Percentiles rank a stretch among this genome's conserved stretches.
Conservation (phyloP, 1,140 invertebrate species). For the Drosophila pandora region DNA sequence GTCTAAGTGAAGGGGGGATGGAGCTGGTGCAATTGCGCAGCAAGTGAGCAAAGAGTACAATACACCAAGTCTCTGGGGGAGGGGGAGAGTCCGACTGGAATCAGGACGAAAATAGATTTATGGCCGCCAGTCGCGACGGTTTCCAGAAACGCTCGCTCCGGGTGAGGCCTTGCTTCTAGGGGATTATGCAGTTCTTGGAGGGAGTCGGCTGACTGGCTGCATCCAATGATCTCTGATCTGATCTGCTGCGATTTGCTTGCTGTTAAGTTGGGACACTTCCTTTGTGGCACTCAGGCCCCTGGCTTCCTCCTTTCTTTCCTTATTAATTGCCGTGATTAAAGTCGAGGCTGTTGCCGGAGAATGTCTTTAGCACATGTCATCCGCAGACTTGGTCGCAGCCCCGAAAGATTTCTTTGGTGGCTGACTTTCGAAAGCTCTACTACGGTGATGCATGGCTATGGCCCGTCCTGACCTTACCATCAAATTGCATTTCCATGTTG, state of each 20-base stretch:
- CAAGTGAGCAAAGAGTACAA: conserved; percentile 50
- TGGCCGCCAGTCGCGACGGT: conserved; percentile 63
- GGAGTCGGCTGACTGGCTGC: conserved; percentile 4
- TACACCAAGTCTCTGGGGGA: background rate
- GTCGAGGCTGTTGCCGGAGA: conserved; percentile 40
- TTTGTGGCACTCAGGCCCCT: conserved; percentile 38
- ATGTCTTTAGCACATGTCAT: conserved; percentile 77
- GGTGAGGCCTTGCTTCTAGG: conserved; percentile 40
- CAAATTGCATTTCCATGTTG: conserved; percentile 77
- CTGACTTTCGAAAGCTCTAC: conserved; percentile 44
- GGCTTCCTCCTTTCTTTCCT: conserved; percentile 30
- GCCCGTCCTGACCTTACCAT: conserved; percentile 69
- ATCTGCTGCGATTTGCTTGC: conserved; percentile 24
- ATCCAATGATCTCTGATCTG: conserved; percentile 14
- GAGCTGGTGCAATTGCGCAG: conserved; percentile 61
- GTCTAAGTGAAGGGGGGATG: conserved; percentile 11
- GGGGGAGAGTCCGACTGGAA: conserved; percentile 40
- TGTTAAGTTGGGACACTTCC: conserved; percentile 43
- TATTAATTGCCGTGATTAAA: conserved; percentile 78
- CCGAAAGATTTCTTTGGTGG: conserved; percentile 26
- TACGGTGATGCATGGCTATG: conserved; percentile 53
- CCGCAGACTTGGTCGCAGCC: conserved; percentile 12
- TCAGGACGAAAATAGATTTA: conserved; percentile 77
- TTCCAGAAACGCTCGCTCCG: conserved; percentile 57
- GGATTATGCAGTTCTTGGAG: conserved; percentile 11